Conservation (phyloP, 2,888 invertebrate genomes). For the Melitaea athalia region DNA sequence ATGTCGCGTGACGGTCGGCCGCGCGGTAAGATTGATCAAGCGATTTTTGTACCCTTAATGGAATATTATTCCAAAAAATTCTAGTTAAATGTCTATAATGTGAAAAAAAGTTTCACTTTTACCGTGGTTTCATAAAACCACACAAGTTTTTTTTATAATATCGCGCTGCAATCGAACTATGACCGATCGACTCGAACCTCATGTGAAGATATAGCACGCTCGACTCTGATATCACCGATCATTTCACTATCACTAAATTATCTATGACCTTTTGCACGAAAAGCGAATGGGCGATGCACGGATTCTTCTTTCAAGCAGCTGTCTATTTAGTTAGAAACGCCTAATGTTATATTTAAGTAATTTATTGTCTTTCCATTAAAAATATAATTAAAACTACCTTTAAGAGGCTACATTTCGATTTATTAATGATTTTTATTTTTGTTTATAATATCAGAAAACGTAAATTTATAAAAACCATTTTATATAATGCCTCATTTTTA, state of each 20-base stretch:
- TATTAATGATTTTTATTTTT: conserved; percentile 17
- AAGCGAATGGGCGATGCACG: conserved; percentile 82
- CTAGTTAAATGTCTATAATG: too few species aligned
- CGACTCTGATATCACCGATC: conserved; percentile 73
- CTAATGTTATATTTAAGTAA: conserved; percentile 77
- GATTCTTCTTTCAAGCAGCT: conserved; percentile 81
- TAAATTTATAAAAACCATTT: conserved; percentile 8
- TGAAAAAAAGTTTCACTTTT: too few species aligned
- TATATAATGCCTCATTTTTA: conserved; percentile 51
- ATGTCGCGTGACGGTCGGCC: too few species aligned
- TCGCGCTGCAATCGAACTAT: conserved; percentile 35
- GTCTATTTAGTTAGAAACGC: conserved; percentile 80
- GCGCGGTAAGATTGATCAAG: too few species aligned
- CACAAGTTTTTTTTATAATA: too few species aligned
- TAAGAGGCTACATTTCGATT: background rate
- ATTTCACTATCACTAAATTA: conserved; percentile 71
- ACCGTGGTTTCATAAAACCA: too few species aligned
- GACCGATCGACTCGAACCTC: conserved; percentile 30
- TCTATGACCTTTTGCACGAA: conserved; percentile 79
- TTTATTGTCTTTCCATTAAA: conserved; percentile 64
- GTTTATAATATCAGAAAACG: conserved; percentile 12
- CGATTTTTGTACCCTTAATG: too few species aligned
- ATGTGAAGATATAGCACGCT: conserved; percentile 77
- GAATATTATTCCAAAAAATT: too few species aligned
- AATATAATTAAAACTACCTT: conserved; percentile 31